These are phyloP conservation scores for Myripristis jacobus DNA, from an alignment of 2,797 vertebrate genomes.

Conservation along the genomic window DNA sequence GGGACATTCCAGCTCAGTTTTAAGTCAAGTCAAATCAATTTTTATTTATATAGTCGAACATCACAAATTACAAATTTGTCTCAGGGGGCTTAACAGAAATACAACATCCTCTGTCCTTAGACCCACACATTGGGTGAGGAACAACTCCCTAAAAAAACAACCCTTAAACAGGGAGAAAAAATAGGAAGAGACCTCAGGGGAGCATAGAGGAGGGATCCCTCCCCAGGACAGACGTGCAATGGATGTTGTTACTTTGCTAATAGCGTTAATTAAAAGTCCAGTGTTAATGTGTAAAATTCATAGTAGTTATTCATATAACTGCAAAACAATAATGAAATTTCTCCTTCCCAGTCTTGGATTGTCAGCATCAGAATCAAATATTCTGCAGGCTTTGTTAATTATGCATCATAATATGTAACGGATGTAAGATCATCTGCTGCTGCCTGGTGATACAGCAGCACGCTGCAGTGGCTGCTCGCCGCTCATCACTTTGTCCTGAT, in stretches of 20 bases:
- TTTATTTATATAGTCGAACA: too few relatives aligned
- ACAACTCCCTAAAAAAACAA: too few relatives aligned
- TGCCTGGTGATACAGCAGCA: constrained; percentile 19
- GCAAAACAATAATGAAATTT: neutral
- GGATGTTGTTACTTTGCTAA: neutral
- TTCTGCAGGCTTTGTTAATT: neutral
- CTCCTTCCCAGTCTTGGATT: neutral
- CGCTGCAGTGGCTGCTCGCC: constrained; percentile 11
- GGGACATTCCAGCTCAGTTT: neutral
- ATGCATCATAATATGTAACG: constrained; percentile 6
- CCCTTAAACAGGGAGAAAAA: too few relatives aligned
- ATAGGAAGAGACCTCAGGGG: too few relatives aligned
- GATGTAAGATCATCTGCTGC: neutral
- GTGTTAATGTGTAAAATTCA: neutral
- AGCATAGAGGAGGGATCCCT: too few relatives aligned
- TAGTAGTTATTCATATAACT: too few relatives aligned
- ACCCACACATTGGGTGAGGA: too few relatives aligned
- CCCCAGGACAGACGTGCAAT: too few relatives aligned
- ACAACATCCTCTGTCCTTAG: too few relatives aligned
- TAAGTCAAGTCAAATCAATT: too few relatives aligned
- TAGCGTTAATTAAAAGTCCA: neutral
- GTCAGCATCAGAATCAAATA: neutral
- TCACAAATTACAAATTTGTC: too few relatives aligned
- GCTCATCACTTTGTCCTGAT: constrained; percentile 45
- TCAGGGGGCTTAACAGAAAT: too few relatives aligned